Base-by-base conservation (phyloP, 2,797 vertebrate genomes). In the Schizopygopsis pylzovi region DNA sequence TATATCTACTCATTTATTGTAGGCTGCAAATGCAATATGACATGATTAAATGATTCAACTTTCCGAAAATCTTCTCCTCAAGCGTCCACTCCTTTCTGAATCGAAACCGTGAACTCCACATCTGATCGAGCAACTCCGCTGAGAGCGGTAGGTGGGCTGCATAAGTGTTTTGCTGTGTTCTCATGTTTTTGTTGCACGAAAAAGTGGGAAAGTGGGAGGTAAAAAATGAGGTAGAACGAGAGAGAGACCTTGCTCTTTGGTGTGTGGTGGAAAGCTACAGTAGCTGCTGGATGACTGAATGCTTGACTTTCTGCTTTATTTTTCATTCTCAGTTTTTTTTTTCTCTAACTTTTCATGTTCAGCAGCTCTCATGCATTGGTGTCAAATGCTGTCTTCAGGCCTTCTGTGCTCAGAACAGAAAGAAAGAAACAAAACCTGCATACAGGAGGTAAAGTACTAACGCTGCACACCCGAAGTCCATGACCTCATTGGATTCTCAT, bases 151-250 rank as follows among this genome's bases (percentile, higher is more conserved):
- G 91, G 90, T 93, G 90, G 85, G 90, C 71, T 72, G 39, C 84
- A 68, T 87, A 89, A 87, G 90, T 86, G 88, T 89, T 92, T 86
- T 89, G 90, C 91, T 87, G 82, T 91, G 83, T 87, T 88, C 78
- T 56, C 88, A 82, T 85, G 80, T 72, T 78, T 72, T 33, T 33
- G 61, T 88, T 52, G n/a, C 59, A 13, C 65, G n/a, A 49, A 22
- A 13, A 33, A 63, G 33, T 52, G 47, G 15, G 28, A 59, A 56
- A 81, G 41, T 28, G 47, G 41, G 16, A 63, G 33, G 39, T 2
- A 41, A 45, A 45, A 49, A 68, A 43, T n/a, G 5, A 82, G 33
- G 70, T 22, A 56, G 25, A 81, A 59, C 20, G 88, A 90, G 91
- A 92, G 88, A 92, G 88, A 90, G 79, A 87, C 39, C 52, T 15